Evolutionary conservation across 2,888 invertebrate species (phyloP).

Genomic region (Limenitis camilla): DNA sequence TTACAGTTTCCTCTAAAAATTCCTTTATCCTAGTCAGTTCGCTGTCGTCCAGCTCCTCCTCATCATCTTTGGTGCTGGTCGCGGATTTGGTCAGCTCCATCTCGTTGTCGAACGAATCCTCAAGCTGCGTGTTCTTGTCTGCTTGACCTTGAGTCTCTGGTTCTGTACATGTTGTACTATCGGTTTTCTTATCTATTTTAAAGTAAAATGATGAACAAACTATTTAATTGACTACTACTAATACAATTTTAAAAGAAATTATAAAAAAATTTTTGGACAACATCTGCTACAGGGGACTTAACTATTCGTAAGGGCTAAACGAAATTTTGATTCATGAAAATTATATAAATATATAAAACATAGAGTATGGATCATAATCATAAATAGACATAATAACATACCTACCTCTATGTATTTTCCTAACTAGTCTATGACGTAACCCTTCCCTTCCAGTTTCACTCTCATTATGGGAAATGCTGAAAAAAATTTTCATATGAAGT

Average conservation of each 20-base stretch:
- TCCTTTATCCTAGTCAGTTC: slow-evolving; percentile 59
- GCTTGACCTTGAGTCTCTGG: slow-evolving; percentile 33
- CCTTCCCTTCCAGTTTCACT: slow-evolving; percentile 58
- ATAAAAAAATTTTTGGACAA: too few relatives aligned
- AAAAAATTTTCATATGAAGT: slow-evolving; percentile 7
- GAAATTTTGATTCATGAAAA: too few relatives aligned
- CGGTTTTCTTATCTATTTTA: too few relatives aligned
- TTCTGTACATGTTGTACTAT: slow-evolving; percentile 26
- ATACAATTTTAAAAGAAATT: too few relatives aligned
- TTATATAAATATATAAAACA: too few relatives aligned
- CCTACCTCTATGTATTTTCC: too few relatives aligned
- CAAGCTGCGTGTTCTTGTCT: slow-evolving; percentile 32
- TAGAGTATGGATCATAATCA: too few relatives aligned
- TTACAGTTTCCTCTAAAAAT: slow-evolving; percentile 60
- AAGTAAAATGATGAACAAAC: too few relatives aligned
- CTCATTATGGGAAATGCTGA: slow-evolving; percentile 49
- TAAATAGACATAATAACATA: too few relatives aligned
- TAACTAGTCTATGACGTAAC: slow-evolving; percentile 58
- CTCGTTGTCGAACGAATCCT: slow-evolving; percentile 37
- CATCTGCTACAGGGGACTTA: too few relatives aligned
- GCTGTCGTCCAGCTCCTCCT: slow-evolving; percentile 57
- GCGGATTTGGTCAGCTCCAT: slow-evolving; percentile 40
- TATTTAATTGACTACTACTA: too few relatives aligned
- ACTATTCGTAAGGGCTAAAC: too few relatives aligned
- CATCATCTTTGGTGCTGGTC: slow-evolving; percentile 51